Evolutionary conservation across 2,797 vertebrate species (phyloP).

Genomic region (Decapterus maruadsi): DNA sequence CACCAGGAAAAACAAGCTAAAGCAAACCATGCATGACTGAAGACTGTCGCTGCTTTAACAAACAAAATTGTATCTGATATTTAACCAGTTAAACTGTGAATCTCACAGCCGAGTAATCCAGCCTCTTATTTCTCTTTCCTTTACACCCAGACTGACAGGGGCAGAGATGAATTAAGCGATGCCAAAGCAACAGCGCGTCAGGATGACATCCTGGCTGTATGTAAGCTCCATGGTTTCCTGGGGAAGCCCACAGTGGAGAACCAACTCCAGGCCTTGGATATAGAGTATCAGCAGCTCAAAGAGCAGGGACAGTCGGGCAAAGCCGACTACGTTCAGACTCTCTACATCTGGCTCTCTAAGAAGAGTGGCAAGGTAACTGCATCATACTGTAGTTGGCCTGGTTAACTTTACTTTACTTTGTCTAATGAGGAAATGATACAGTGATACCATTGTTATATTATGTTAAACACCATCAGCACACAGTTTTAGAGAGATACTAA

Average conservation of each 20-base stretch:
- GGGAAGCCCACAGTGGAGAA: constrained; percentile 73
- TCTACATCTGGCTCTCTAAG: constrained; percentile 83
- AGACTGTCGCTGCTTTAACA: too few species aligned
- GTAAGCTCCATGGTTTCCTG: constrained; percentile 80
- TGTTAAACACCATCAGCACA: background rate
- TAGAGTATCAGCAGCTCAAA: constrained; percentile 80
- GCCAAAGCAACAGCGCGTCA: constrained; percentile 74
- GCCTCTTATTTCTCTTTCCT: background rate
- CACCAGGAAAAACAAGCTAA: too few species aligned
- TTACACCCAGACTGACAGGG: constrained; percentile 59
- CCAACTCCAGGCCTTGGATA: constrained; percentile 83
- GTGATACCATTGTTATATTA: background rate
- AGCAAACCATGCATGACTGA: too few species aligned
- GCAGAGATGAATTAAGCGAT: constrained; percentile 58
- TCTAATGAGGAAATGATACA: background rate
- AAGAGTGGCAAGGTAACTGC: constrained; percentile 74
- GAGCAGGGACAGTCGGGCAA: constrained; percentile 79
- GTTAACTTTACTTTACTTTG: background rate
- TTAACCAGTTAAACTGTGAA: background rate
- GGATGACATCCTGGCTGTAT: constrained; percentile 83
- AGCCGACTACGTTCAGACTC: constrained; percentile 82
- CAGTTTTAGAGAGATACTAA: background rate
- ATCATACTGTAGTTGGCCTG: background rate
- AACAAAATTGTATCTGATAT: too few species aligned
- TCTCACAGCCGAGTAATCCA: too few species aligned